These are phyloP conservation scores for Eumaeus atala DNA, from an alignment of 1,140 invertebrate genomes.

Conservation along the genomic window DNA sequence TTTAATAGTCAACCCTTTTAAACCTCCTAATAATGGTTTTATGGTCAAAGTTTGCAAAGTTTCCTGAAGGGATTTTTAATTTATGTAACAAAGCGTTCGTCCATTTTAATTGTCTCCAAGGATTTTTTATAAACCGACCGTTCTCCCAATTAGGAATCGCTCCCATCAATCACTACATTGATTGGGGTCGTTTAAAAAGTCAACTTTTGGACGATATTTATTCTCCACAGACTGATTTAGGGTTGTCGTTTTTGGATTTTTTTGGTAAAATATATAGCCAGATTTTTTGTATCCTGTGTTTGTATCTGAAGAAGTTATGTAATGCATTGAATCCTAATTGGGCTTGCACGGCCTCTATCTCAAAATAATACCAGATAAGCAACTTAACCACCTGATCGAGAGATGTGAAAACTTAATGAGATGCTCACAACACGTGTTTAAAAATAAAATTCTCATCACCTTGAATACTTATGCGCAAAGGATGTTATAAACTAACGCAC, in stretches of 20 bases:
- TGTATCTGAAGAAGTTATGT: too few species aligned
- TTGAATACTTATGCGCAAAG: too few species aligned
- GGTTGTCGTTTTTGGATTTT: not conserved
- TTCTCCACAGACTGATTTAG: constrained; percentile 5
- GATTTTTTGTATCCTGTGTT: too few species aligned
- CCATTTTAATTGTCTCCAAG: constrained; percentile 34
- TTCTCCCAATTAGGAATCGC: constrained; percentile 40
- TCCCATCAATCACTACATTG: constrained; percentile 49
- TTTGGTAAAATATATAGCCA: constrained; percentile 4
- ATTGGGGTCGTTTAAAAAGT: constrained; percentile 37
- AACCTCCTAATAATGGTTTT: not conserved
- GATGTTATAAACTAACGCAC: too few species aligned
- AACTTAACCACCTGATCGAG: too few species aligned
- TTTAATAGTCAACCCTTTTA: not conserved
- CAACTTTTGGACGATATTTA: constrained; percentile 14
- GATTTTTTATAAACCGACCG: constrained; percentile 38
- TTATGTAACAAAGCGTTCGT: constrained; percentile 18
- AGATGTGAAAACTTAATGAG: too few species aligned
- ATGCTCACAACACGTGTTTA: too few species aligned
- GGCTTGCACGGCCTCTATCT: too few species aligned
- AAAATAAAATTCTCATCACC: too few species aligned
- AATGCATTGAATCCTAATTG: too few species aligned
- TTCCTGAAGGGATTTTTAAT: constrained; percentile 20
- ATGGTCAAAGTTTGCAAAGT: constrained; percentile 7
- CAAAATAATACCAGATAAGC: too few species aligned